These are phyloP conservation scores for Himantopus leucocephalus DNA, from an alignment of 2,113 vertebrate genomes.

Conservation along the genomic window DNA sequence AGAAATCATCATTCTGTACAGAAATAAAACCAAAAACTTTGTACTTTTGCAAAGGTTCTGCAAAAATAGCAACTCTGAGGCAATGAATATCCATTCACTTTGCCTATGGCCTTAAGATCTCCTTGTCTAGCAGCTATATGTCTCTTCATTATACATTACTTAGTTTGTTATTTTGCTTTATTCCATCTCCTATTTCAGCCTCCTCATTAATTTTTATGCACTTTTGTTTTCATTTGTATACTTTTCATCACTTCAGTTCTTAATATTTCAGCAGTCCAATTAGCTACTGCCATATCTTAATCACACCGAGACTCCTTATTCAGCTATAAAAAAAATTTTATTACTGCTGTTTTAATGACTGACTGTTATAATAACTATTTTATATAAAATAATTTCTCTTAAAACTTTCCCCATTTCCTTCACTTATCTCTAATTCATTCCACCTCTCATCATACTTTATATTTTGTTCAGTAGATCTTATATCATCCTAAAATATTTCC, in stretches of 20 bases:
- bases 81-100: neutral
- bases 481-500: neutral
- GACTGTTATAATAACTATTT: slow-evolving; percentile 46
- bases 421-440: neutral
- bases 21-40: neutral
- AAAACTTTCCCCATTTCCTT: slow-evolving; percentile 29
- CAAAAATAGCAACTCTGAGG: neutral
- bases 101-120: neutral
- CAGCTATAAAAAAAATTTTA: slow-evolving; percentile 59
- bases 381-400: slow-evolving; percentile 40
- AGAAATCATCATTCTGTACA: neutral
- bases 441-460: neutral
- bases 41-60: neutral
- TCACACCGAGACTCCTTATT: slow-evolving; percentile 54
- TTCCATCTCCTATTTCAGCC: slow-evolving; percentile 43
- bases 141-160: slow-evolving; percentile 25
- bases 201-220: slow-evolving; percentile 52
- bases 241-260: slow-evolving; percentile 48
- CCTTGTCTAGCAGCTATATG: neutral
- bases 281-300: slow-evolving; percentile 57
- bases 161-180: slow-evolving; percentile 40
- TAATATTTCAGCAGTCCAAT: slow-evolving; percentile 64
- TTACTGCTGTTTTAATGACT: slow-evolving; percentile 54
- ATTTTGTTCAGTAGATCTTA: neutral
- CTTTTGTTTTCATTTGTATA: slow-evolving; percentile 58